These are phyloP conservation scores for Gymnoscopelus braueri DNA, from an alignment of 2,797 vertebrate species.

Conservation along the genomic window DNA sequence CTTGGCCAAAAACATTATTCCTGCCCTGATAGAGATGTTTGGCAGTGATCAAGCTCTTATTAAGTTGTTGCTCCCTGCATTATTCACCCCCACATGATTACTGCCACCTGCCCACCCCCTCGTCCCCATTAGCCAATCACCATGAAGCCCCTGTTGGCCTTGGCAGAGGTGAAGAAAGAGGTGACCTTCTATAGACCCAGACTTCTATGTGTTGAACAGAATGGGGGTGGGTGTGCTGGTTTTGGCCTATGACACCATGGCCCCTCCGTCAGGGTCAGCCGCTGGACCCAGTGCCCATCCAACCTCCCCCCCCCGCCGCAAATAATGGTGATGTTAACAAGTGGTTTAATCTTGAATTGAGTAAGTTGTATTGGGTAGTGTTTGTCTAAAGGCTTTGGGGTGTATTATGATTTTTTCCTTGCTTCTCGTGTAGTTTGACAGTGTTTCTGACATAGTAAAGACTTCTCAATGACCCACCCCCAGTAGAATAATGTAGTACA, in stretches of 20 bases:
- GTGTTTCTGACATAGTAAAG: too few relatives aligned
- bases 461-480: too few relatives aligned
- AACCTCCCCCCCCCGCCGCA: constrained; percentile 13
- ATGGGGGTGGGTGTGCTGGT: constrained; percentile 20
- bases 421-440: too few relatives aligned
- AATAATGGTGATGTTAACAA: background rate
- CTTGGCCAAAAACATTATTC: background rate
- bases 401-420: too few relatives aligned
- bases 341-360: too few relatives aligned
- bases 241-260: constrained; percentile 46
- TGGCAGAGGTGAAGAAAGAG: constrained; percentile 62
- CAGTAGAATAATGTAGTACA: too few relatives aligned
- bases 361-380: too few relatives aligned
- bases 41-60: constrained; percentile 25
- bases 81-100: too few relatives aligned
- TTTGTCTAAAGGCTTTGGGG: too few relatives aligned
- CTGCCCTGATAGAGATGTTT: constrained; percentile 11
- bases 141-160: constrained; percentile 63
- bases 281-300: constrained; percentile 22
- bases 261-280: constrained; percentile 32
- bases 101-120: too few relatives aligned
- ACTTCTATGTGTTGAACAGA: constrained; percentile 47
- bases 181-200: constrained; percentile 49
- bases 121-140: constrained; percentile 65
- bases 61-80: constrained; percentile 28